Percentiles rank a stretch among this genome's conserved stretches.
Conservation (phyloP, 2,888 invertebrate genomes). For the Sphinx pinastri region DNA sequence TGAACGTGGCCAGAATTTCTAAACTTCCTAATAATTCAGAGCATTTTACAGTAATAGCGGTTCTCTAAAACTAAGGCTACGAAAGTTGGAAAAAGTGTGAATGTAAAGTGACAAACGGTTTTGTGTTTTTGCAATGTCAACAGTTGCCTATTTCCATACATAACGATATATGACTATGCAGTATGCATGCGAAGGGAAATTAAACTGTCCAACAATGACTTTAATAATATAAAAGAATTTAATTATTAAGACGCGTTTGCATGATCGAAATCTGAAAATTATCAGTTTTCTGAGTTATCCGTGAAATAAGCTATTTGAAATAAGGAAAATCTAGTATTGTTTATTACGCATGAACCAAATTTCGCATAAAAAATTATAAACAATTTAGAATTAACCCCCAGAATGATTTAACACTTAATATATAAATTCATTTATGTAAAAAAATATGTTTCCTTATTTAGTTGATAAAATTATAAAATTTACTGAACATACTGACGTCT, state of each 20-base stretch:
- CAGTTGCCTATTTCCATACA: not conserved
- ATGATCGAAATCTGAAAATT: not conserved
- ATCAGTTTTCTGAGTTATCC: not conserved
- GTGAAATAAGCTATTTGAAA: too few species aligned
- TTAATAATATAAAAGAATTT: not conserved
- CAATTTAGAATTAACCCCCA: too few species aligned
- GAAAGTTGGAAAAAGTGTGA: conserved; percentile 2
- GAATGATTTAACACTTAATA: too few species aligned
- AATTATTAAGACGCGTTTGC: not conserved
- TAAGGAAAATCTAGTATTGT: not conserved
- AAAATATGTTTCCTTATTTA: too few species aligned
- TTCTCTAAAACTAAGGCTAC: conserved; percentile 2
- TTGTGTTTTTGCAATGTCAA: not conserved
- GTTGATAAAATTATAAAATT: too few species aligned
- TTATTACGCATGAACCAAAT: too few species aligned
- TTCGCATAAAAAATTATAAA: too few species aligned
- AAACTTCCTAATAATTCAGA: not conserved
- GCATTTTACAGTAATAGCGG: conserved; percentile 15
- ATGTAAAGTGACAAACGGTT: conserved; percentile 4
- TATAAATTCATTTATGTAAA: too few species aligned
- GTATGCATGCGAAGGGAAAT: conserved; percentile 3
- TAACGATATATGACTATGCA: conserved; percentile 1
- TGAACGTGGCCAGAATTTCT: not conserved
- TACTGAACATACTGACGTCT: too few species aligned
- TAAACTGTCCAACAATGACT: conserved; percentile 9